Base-by-base conservation (phyloP, 2,888 invertebrate species). In the Eudemis profundana region DNA sequence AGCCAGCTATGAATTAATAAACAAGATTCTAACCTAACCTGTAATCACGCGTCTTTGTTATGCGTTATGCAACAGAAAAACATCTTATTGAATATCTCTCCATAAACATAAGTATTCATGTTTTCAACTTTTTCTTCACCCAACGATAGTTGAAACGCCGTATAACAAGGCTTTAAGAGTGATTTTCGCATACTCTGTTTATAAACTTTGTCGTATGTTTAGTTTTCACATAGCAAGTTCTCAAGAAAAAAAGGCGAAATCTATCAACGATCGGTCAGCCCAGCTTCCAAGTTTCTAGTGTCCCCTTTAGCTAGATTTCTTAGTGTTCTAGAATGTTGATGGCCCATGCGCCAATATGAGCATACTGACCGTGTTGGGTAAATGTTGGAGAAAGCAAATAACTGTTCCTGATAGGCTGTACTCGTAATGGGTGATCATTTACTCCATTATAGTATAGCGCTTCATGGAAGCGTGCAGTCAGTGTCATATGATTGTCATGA, bases 241-340 rank as follows among this genome's bases (percentile, higher is more conserved):
- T 15, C 19, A n/a, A 5, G 56, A 50, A 67, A 63, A 67, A 67
- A 64, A 61, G 67, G 67, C 46, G 64, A 68, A 61, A 68, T 57
- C 61, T 53, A 42, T 57, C 44, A 57, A 63, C 5, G 33, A 51
- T 54, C 47, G 54, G 57, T 57, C 63, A 56, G 38, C 33, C 19
- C 19, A 42, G 44, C 59, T 49, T 59, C 51, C 23, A 21, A 59
- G 53, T 60, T 51, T 65, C 65, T 60, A 44, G 44, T 51, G 60
- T 4, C 59, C 53, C 7, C 60, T 64, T 59, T 57, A 42, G 57
- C 53, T 57, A 56, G 63, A 44, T 59, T 64, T 65, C 64, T 65
- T 38, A 19, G 27, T 53, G 57, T n/a, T 66, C 76, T 77, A 77
- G 77, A 77, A 76, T 78, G 71, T 72, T 78, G 73, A 73, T 72